Evolutionary conservation across 2,888 invertebrate genomes (phyloP), one percentile per base, ranked within the genome.

Genomic region (Volucella inanis): DNA sequence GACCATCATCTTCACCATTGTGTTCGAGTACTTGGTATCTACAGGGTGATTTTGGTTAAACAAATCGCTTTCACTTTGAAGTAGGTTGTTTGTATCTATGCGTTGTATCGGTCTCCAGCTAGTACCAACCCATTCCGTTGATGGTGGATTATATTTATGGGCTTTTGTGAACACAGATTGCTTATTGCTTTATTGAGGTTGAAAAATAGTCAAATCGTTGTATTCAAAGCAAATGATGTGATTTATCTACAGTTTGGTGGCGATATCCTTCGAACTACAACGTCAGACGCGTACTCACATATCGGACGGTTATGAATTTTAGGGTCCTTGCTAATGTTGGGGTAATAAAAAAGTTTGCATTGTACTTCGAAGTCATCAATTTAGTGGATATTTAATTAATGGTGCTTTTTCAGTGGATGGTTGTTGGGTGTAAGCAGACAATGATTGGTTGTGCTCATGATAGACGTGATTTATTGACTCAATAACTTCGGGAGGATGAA

Each of bases 41-140:
- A 3, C 31, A 10, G 3, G 22, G 9, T 67, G 43, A 68, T 55
- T 68, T 68, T 38, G 31, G 14, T 38, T 41, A 31, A n/a, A 68
- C 55, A 68, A 68, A 68, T 68, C 55, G 47, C 43, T 55, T 55
- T 38, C 15, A 55, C 68, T 55, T 47, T 54, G 62, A 52, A 43
- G 61, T 39, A 52, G 4, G 8, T 11, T 12, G 39, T 14, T 54
- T 41, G 50, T 52, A 11, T 15, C 22, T 54, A 54, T 47, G 8
- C 39, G 49, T 8, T n/a, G 38, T 12, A 54, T 57, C 61, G 10
- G 52, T 22, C n/a, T 39, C 12, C 15, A 43, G 45, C 39, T 45
- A 18, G 41, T 12, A 39, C 18, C 45, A 43, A 52, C 54, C 31
- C 54, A 72, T 62, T 45, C 52, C 39, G n/a, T 39, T 14, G 43